phyloP scores from a whole-genome alignment of 1,140 invertebrate genomes.

The Bombus vancouverensis region DNA sequence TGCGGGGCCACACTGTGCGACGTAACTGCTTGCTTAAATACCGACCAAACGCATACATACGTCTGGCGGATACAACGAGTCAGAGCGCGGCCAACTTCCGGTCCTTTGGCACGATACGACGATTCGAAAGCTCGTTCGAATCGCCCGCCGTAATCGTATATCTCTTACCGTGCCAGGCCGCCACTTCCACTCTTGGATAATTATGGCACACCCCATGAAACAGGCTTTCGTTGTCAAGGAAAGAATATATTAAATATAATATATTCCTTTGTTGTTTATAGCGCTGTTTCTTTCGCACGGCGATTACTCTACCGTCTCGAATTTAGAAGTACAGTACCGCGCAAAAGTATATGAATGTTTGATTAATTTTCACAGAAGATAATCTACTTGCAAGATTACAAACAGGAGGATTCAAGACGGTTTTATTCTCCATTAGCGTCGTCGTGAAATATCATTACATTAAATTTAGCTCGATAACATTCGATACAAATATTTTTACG shows the following conservation, averaged over 20 bases:
- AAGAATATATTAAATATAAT: not conserved
- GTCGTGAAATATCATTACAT: not conserved
- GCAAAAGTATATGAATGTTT: not conserved
- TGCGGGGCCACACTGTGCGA: conserved; percentile 53
- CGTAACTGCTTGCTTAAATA: conserved; percentile 75
- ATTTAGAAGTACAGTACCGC: too few species aligned
- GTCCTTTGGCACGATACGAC: conserved; percentile 51
- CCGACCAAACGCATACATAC: conserved; percentile 41
- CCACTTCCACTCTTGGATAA: conserved; percentile 12
- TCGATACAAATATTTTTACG: not conserved
- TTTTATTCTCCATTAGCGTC: not conserved
- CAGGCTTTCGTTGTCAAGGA: not conserved
- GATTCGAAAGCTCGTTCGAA: conserved; percentile 51
- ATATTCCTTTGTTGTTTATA: not conserved
- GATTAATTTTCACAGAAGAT: not conserved
- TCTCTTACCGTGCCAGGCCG: conserved; percentile 22
- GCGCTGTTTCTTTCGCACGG: not conserved
- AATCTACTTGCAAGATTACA: not conserved
- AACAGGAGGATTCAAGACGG: not conserved
- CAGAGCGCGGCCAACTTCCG: conserved; percentile 26
- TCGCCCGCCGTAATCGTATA: conserved; percentile 57
- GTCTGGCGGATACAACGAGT: conserved; percentile 10
- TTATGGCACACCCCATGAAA: not conserved
- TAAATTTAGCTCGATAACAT: not conserved
- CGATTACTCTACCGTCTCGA: not conserved